Evolutionary conservation across 2,888 invertebrate species (phyloP), one percentile per base, ranked within the genome.

Genomic region (Selenia dentaria): DNA sequence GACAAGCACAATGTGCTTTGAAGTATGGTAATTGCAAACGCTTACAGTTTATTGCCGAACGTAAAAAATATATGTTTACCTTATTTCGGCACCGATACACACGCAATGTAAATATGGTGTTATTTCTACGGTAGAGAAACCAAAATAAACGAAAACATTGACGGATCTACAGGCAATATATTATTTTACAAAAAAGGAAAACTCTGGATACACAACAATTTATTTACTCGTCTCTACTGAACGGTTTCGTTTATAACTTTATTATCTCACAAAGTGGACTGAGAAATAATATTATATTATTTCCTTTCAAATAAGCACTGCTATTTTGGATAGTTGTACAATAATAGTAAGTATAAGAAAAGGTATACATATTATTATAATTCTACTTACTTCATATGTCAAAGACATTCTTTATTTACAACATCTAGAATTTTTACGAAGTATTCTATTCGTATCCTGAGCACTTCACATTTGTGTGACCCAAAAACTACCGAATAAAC

Each of bases 401-500:
- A n/a, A n/a, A n/a, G n/a, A n/a, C n/a, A n/a, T n/a, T n/a, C n/a
- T n/a, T n/a, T n/a, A n/a, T n/a, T n/a, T n/a, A n/a, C n/a, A n/a
- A n/a, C n/a, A n/a, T n/a, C n/a, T n/a, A n/a, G n/a, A n/a, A n/a
- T n/a, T n/a, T n/a, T n/a, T 27, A 12, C 8, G 24, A 39, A 45
- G 39, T 45, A 39, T 34, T 27, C 33, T 27, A 18, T 37, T 29
- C 31, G 18, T 33, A 25, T 34, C 29, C 33, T 9, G 29, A 26
- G 18, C 8, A 9, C 6, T 16, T 27, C 14, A 27, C 20, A 48
- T 51, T 46, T 43, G 43, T 48, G 44, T 37, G 50, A 54, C 51
- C 52, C 48, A 51, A 48, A 53, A 56, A 48, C 51, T 42, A 60
- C 59, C 55, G 51, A 53, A 54, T 39, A 44, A 55, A 51, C 47